These are phyloP conservation scores for Amphilophus citrinellus DNA, from an alignment of 2,113 vertebrate species.

Conservation along the genomic window DNA sequence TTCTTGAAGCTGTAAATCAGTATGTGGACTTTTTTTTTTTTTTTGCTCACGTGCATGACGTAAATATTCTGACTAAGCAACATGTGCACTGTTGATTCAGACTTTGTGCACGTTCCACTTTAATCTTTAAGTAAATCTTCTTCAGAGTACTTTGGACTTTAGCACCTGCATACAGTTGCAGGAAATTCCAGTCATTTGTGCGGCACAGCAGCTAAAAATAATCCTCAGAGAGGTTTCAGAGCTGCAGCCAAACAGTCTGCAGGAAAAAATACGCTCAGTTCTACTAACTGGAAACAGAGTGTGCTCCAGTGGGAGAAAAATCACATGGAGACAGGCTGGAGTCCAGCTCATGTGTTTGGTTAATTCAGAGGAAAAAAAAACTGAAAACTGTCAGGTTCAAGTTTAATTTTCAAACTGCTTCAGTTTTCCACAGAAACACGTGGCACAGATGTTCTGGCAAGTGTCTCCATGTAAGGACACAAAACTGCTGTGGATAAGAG, in stretches of 20 bases:
- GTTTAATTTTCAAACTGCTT: background rate
- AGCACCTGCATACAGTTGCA: background rate
- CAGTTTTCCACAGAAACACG: background rate
- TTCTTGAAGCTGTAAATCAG: background rate
- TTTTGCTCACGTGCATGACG: background rate
- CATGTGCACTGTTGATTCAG: background rate
- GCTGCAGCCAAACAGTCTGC: background rate
- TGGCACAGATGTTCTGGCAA: background rate
- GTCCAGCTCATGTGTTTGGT: background rate
- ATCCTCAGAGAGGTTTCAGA: background rate
- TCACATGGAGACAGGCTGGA: background rate
- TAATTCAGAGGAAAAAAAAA: background rate
- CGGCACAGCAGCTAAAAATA: constrained; percentile 8
- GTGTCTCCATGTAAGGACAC: constrained; percentile 13
- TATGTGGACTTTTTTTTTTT: background rate
- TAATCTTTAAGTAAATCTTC: background rate
- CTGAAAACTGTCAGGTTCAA: background rate
- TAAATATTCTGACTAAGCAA: background rate
- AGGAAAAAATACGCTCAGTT: background rate
- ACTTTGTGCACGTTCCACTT: background rate
- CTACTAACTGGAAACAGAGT: constrained; percentile 2
- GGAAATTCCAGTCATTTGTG: constrained; percentile 12
- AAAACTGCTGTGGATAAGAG: background rate
- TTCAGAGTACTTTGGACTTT: background rate
- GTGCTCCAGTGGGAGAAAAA: background rate